Percentiles rank a stretch among this genome's conserved stretches.
These are phyloP conservation scores for Ameiurus melas DNA, from an alignment of 2,113 vertebrate genomes.

Conservation along the genomic window DNA sequence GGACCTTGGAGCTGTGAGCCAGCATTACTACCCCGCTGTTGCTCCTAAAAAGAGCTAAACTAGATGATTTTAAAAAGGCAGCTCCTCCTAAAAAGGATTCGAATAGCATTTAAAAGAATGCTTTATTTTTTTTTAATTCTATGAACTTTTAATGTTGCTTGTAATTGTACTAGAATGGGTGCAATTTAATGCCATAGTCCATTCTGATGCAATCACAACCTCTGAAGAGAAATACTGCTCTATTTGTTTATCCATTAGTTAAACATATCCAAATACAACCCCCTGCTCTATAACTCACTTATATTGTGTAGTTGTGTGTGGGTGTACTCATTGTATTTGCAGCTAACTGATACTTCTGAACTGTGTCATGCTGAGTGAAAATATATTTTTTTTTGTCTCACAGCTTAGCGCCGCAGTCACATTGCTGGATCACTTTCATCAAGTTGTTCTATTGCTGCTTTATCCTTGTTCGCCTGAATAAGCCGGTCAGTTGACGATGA, in stretches of 20 bases:
- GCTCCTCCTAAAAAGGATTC: neutral
- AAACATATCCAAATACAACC: neutral
- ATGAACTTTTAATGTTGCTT: neutral
- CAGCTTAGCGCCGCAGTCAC: neutral
- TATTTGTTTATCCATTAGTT: slow-evolving; percentile 16
- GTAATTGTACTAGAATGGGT: neutral
- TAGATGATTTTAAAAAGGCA: neutral
- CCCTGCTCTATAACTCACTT: neutral
- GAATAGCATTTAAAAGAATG: neutral
- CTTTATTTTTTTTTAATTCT: neutral
- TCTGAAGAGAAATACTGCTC: slow-evolving; percentile 6
- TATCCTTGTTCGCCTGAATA: neutral
- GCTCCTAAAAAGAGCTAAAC: neutral
- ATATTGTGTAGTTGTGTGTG: neutral
- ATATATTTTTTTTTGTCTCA: neutral
- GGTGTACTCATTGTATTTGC: neutral
- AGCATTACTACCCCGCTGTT: neutral
- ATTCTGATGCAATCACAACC: slow-evolving; percentile 15
- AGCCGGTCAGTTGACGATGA: neutral
- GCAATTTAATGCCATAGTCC: slow-evolving; percentile 3
- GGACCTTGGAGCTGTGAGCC: neutral
- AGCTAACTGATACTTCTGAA: slow-evolving; percentile 6
- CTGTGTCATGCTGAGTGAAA: slow-evolving; percentile 45
- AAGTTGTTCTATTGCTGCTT: neutral
- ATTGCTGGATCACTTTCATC: neutral